Conservation (phyloP, 23 tunicate genomes). For the Ciona savignyi region DNA sequence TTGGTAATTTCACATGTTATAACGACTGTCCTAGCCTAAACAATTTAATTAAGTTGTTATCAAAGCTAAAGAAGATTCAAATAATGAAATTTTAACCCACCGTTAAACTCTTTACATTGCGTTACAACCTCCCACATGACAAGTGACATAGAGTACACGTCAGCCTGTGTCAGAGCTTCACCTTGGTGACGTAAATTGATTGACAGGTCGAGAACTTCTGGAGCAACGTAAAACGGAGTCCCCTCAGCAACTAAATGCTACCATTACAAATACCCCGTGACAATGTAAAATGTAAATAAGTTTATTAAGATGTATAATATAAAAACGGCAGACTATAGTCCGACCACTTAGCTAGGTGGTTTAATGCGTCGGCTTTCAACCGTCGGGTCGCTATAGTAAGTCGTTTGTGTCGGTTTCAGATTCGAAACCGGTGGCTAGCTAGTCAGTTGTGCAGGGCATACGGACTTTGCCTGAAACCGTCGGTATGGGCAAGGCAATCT, state of each 20-base stretch:
- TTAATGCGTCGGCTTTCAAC: too few relatives aligned
- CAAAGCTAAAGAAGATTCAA: background rate
- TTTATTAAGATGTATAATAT: background rate
- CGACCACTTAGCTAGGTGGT: background rate
- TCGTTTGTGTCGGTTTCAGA: too few relatives aligned
- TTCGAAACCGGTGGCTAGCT: too few relatives aligned
- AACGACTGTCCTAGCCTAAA: too few relatives aligned
- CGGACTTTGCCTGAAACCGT: too few relatives aligned
- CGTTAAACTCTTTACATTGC: constrained; percentile 40
- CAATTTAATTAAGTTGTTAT: too few relatives aligned
- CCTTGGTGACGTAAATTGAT: constrained; percentile 16
- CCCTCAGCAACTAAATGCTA: constrained; percentile 37
- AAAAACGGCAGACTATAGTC: too few relatives aligned
- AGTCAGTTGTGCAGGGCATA: too few relatives aligned
- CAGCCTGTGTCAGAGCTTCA: constrained; percentile 53
- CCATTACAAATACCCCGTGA: background rate
- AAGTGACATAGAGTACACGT: constrained; percentile 57
- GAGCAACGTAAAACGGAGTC: constrained; percentile 52
- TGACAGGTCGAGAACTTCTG: constrained; percentile 49
- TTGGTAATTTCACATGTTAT: too few relatives aligned
- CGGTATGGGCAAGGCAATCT: too few relatives aligned
- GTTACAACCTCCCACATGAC: constrained; percentile 70
- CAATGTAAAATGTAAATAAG: background rate
- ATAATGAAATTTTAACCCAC: too few relatives aligned
- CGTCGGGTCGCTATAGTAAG: too few relatives aligned